Evolutionary conservation across 2,113 vertebrate species (phyloP).

Genomic region (Pterocles burchelli): DNA sequence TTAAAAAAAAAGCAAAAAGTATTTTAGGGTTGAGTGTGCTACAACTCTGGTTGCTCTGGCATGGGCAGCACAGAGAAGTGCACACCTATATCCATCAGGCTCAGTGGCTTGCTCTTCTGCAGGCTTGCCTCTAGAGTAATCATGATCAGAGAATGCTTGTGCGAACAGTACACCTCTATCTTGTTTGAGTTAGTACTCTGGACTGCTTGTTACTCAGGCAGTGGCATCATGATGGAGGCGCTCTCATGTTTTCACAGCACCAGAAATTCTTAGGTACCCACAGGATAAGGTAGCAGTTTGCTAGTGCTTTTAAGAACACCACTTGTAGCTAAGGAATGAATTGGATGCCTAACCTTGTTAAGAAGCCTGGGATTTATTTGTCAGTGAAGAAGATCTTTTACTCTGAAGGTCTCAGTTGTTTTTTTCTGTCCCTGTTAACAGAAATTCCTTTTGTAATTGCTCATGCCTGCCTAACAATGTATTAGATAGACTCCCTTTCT

Average conservation of each 20-base stretch:
- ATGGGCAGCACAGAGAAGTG: background rate
- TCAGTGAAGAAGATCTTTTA: background rate
- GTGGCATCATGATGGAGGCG: background rate
- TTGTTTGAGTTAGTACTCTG: background rate
- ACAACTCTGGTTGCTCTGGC: background rate
- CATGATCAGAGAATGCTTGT: background rate
- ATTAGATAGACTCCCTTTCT: background rate
- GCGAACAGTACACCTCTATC: rapidly evolving
- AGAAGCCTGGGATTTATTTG: background rate
- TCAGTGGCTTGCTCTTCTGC: background rate
- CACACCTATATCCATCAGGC: too few species aligned
- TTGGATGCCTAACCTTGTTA: background rate
- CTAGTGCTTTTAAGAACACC: background rate
- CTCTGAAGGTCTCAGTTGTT: background rate
- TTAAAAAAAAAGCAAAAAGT: background rate
- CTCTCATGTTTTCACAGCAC: rapidly evolving
- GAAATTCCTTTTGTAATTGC: background rate
- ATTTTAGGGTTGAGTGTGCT: background rate
- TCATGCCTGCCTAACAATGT: background rate
- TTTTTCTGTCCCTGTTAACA: background rate
- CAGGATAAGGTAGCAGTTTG: background rate
- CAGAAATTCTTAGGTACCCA: background rate
- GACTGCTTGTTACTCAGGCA: background rate
- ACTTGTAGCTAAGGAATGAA: background rate
- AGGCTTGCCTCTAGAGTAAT: background rate